Base-by-base conservation (phyloP, 2,888 invertebrate species). In the Perdita meconis region DNA sequence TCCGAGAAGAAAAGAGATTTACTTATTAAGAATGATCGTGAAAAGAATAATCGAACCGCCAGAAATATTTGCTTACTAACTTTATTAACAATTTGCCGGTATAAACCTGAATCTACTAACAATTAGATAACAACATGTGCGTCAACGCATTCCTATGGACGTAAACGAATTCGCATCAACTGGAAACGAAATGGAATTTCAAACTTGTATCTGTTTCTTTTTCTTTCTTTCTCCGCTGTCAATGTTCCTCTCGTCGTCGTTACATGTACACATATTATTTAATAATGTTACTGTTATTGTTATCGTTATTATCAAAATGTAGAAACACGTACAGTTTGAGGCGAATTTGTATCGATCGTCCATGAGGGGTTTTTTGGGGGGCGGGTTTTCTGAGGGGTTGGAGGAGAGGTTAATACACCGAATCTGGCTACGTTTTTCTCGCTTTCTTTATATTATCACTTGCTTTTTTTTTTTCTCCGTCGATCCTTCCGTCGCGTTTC, bases 121-220 rank as follows among this genome's bases (percentile, higher is more conserved):
- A 76, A 76, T 74, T 76, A 76, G 76, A 76, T 76, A 76, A 76
- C 76, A 76, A 76, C 76, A 66, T 76, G 76, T 73, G 76, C 76
- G 76, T 76, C 74, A 73, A 76, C 73, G 74, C 76, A 76, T 63
- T 61, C 76, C 74, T 73, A 61, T 61, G 66, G 60, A 72, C 73
- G 74, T 61, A 61, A 47, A 76, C 76, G 66, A 76, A 73, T 61
- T 74, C 74, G 74, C 74, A 74, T 74, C 74, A 64, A 72, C 64
- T 53, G 64, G 64, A 71, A 74, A 47, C 61, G 19, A 55, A 74
- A 60, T 74, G 56, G 65, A 60, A 63, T 74, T 61, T 66, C 36
- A 34, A 30, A 38, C n/a, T 34, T 42, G 30, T 16, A 19, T 30
- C 30, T 30, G 3, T 30, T 6, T 30, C 30, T 30, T 6, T 30